These are phyloP conservation scores for Triplophysa yarkandensis DNA, from an alignment of 2,797 vertebrate species.

Conservation along the genomic window DNA sequence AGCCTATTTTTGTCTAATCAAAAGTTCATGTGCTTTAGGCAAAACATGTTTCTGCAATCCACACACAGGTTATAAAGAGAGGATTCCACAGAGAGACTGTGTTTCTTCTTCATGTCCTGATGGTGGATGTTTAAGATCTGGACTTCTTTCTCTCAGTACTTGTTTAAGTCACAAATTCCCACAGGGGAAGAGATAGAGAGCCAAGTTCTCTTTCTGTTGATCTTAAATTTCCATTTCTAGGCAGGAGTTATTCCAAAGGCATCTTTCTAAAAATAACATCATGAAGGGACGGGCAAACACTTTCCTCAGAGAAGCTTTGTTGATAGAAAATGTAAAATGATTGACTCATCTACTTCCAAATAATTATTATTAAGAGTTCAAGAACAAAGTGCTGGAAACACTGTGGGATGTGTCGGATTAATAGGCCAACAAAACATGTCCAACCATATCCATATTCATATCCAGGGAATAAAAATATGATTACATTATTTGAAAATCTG, in stretches of 20 bases:
- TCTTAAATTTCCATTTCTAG: slow-evolving; percentile 55
- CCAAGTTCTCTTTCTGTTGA: slow-evolving; percentile 55
- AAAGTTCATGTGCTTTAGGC: neutral
- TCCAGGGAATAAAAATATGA: too few relatives aligned
- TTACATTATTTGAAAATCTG: too few relatives aligned
- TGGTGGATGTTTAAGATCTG: slow-evolving; percentile 34
- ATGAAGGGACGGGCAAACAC: slow-evolving; percentile 20
- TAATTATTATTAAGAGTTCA: slow-evolving; percentile 30
- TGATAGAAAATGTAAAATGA: slow-evolving; percentile 30
- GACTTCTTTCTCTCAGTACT: slow-evolving; percentile 1
- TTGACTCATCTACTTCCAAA: slow-evolving; percentile 24
- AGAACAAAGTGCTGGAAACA: neutral
- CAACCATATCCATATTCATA: too few relatives aligned
- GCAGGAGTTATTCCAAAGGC: slow-evolving; percentile 49
- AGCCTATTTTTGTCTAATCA: neutral
- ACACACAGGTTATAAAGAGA: slow-evolving; percentile 7
- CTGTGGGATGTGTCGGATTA: too few relatives aligned
- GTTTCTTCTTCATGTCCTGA: slow-evolving; percentile 31
- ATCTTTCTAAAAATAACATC: slow-evolving; percentile 54
- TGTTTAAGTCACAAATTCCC: slow-evolving; percentile 50
- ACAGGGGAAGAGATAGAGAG: slow-evolving; percentile 37
- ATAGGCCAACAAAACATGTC: too few relatives aligned
- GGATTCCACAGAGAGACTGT: slow-evolving; percentile 19
- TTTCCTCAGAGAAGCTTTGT: slow-evolving; percentile 25
- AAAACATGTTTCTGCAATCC: slow-evolving; percentile 3